phyloP scores from a whole-genome alignment of 2,888 invertebrate species.

The Drosophila stalkeri region DNA sequence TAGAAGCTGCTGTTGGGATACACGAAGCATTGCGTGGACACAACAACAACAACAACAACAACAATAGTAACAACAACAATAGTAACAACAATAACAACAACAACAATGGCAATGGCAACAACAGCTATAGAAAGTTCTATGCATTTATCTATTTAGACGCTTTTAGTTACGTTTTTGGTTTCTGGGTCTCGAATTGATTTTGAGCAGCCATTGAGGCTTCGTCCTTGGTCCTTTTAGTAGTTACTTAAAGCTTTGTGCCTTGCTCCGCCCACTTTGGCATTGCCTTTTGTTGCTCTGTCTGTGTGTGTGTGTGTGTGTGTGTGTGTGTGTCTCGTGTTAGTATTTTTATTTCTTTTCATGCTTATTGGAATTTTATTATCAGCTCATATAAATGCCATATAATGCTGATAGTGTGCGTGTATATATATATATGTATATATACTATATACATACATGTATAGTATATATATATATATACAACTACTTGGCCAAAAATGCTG shows the following conservation, averaged over 20 bases:
- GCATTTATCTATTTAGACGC: conserved; percentile 76
- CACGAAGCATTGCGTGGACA: conserved; percentile 21
- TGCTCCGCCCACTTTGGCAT: conserved; percentile 9
- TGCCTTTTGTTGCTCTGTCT: conserved; percentile 41
- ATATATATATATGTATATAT: background rate
- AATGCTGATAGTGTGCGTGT: conserved; percentile 42
- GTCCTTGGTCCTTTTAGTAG: conserved; percentile 39
- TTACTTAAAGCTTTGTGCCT: conserved; percentile 30
- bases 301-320: conserved; percentile 53
- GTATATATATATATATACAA: background rate
- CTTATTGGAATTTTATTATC: conserved; percentile 80
- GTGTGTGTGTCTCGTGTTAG: conserved; percentile 63
- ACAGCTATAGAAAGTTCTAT: conserved; percentile 36
- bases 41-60: background rate
- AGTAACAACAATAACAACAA: background rate
- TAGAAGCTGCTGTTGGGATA: conserved; percentile 38
- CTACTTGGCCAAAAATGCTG: conserved; percentile 29
- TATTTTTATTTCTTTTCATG: conserved; percentile 75
- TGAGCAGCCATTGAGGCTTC: conserved; percentile 29
- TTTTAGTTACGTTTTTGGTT: conserved; percentile 70
- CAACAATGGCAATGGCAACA: background rate
- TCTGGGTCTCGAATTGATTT: conserved; percentile 63
- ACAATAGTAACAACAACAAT: conserved; percentile 22
- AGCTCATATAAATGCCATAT: conserved; percentile 79
- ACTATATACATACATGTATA: background rate